Conservation (phyloP, 2,888 invertebrate genomes). For the Chalcosyrphus nemorum region DNA sequence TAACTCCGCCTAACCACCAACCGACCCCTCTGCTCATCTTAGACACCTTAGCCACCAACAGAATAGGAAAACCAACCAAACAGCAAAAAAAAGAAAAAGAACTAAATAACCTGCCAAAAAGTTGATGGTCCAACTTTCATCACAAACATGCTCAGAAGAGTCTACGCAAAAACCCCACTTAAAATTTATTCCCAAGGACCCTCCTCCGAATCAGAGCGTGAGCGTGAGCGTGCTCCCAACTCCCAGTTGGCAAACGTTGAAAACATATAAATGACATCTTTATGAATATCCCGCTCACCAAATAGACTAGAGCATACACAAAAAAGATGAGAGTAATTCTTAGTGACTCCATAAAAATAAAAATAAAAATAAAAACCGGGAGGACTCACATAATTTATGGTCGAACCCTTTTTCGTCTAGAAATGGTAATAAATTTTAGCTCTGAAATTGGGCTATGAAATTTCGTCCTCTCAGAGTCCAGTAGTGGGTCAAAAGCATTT, state of each 20-base stretch:
- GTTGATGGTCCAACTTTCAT: conserved; percentile 49
- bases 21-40: not conserved
- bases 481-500: not conserved
- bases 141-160: conserved; percentile 16
- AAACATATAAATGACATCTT: conserved; percentile 61
- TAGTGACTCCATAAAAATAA: conserved; percentile 43
- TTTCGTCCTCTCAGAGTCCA: conserved; percentile 24
- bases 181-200: conserved; percentile 15
- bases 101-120: conserved; percentile 64
- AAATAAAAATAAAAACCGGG: conserved; percentile 15
- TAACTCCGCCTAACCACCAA: not conserved
- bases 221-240: not conserved
- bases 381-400: conserved; percentile 42
- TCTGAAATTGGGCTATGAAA: conserved; percentile 37
- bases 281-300: conserved; percentile 27
- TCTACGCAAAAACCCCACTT: conserved; percentile 6
- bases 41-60: not conserved
- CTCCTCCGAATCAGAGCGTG: not conserved
- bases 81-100: not conserved
- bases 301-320: not conserved
- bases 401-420: conserved; percentile 43
- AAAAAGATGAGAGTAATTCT: conserved; percentile 33
- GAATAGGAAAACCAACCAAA: not conserved
- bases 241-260: conserved; percentile 49
- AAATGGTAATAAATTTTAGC: conserved; percentile 47